phyloP scores from a whole-genome alignment of 53 echinoderm and acorn worm species.

The Echinometra lucunter region DNA sequence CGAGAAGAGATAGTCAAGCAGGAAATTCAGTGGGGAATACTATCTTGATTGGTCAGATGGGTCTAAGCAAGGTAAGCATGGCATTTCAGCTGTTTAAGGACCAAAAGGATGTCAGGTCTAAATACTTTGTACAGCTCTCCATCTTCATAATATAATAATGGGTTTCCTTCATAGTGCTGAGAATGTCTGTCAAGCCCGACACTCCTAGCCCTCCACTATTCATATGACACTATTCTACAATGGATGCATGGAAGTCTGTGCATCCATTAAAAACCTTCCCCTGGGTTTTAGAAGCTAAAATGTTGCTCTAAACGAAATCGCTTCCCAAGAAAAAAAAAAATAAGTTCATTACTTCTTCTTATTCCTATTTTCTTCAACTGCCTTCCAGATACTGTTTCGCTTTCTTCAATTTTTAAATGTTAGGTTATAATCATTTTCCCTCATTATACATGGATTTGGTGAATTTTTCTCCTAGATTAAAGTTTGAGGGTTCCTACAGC shows the following conservation, averaged over 20 bases:
- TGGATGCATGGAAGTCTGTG: background rate
- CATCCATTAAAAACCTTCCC: background rate
- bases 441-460: no score
- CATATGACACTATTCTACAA: background rate
- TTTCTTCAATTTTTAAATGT: no score
- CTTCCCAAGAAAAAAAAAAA: background rate
- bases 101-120: slow-evolving; percentile 20
- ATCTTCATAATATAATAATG: no score
- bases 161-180: no score
- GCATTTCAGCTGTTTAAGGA: slow-evolving; percentile 41
- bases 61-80: background rate
- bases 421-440: no score
- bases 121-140: slow-evolving; percentile 36
- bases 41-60: slow-evolving; percentile 49
- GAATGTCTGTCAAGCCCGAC: no score
- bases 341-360: background rate
- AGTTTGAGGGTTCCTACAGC: no score
- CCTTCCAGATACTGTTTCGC: background rate
- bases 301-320: background rate
- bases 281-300: background rate
- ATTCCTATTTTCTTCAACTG: background rate
- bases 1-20: background rate
- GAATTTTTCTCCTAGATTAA: no score
- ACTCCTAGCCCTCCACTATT: no score
- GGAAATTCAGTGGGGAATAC: slow-evolving; percentile 30